Conservation (phyloP, 2,888 invertebrate species). For the Nephrotoma flavescens region DNA sequence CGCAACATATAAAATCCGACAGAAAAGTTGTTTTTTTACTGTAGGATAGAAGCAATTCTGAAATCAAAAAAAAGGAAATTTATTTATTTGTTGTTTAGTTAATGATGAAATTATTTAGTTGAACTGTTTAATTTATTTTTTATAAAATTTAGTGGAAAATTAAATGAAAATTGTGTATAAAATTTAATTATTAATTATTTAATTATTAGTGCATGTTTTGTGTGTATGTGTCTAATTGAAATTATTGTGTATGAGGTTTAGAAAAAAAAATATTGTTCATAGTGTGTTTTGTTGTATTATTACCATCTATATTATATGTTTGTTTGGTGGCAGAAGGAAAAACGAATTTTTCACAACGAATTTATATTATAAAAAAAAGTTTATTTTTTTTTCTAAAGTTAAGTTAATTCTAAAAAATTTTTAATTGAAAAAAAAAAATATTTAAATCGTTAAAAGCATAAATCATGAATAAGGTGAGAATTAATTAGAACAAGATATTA, state of each 20-base stretch:
- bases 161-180: not conserved
- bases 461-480: constrained; percentile 2
- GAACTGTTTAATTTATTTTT: not conserved
- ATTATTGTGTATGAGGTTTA: not conserved
- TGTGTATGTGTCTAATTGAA: not conserved
- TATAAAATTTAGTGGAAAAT: not conserved
- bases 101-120: not conserved
- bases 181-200: not conserved
- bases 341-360: constrained; percentile 2
- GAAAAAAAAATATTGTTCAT: not conserved
- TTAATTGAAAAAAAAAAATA: not conserved
- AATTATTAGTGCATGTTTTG: not conserved
- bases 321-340: not conserved
- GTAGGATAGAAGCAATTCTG: not conserved
- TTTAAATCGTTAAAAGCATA: not conserved
- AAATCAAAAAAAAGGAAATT: not conserved
- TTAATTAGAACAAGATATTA: not conserved
- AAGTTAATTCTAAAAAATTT: not conserved
- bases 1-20: not conserved
- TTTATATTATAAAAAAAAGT: not conserved
- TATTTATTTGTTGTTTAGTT: not conserved
- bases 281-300: not conserved
- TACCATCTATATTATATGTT: too few species aligned
- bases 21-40: not conserved
- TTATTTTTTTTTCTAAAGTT: not conserved